Percentiles rank a stretch among this genome's conserved stretches.
Conservation (phyloP, 2,888 invertebrate species). For the Nomada lathburiana region DNA sequence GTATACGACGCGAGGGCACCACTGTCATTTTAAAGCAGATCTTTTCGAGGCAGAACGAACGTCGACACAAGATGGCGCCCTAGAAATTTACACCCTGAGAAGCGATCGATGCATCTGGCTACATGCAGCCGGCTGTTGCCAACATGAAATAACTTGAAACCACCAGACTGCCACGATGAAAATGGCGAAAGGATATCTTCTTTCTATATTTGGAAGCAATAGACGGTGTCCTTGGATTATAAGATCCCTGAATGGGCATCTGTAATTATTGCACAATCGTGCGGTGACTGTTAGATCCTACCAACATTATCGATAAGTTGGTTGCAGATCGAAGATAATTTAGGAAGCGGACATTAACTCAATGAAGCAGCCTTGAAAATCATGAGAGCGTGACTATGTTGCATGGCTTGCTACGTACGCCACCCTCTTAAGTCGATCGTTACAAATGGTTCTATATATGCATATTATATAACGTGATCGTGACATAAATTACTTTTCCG, state of each 20-base stretch:
- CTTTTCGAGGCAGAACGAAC: not conserved
- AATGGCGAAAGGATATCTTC: constrained; percentile 65
- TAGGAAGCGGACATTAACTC: constrained; percentile 79
- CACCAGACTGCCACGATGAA: constrained; percentile 50
- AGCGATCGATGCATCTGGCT: constrained; percentile 57
- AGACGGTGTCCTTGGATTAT: constrained; percentile 72
- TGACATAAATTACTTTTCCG: not conserved
- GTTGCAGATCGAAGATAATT: constrained; percentile 45
- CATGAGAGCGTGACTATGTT: constrained; percentile 76
- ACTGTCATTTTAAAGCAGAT: not conserved
- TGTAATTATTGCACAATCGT: constrained; percentile 66
- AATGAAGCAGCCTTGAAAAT: constrained; percentile 80
- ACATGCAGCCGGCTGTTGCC: constrained; percentile 37
- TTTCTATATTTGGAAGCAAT: constrained; percentile 70
- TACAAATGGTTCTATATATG: constrained; percentile 14
- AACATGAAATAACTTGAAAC: constrained; percentile 47
- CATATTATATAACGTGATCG: constrained; percentile 31
- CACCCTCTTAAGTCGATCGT: not conserved
- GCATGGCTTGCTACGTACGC: constrained; percentile 18
- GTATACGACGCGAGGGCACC: not conserved
- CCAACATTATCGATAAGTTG: not conserved
- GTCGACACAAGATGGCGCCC: constrained; percentile 9
- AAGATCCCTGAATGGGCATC: constrained; percentile 62
- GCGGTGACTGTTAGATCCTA: not conserved
- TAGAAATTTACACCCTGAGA: constrained; percentile 1